Conservation (phyloP, 2,113 vertebrate genomes). For the Cebidichthys violaceus region DNA sequence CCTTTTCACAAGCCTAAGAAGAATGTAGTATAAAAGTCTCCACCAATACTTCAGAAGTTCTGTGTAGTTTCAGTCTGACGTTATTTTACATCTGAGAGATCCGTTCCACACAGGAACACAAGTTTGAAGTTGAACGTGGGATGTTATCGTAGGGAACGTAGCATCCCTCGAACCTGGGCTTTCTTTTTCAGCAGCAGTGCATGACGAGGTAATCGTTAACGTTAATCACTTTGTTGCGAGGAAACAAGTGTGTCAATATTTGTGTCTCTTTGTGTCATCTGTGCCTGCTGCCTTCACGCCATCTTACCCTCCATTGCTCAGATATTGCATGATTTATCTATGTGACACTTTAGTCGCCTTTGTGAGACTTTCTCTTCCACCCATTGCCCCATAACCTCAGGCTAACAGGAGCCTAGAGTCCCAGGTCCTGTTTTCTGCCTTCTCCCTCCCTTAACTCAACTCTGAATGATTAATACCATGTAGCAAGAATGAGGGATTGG, state of each 20-base stretch:
- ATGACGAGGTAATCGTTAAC: background rate
- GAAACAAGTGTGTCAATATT: slow-evolving; percentile 3
- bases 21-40: background rate
- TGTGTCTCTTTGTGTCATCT: slow-evolving; percentile 9
- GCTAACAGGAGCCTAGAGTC: slow-evolving; percentile 42
- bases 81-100: background rate
- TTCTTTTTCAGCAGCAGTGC: background rate
- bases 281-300: background rate
- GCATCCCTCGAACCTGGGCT: background rate
- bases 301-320: background rate
- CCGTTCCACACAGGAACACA: background rate
- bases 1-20: background rate
- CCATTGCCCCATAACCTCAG: slow-evolving; percentile 40
- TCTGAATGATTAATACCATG: slow-evolving; percentile 70
- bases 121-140: background rate
- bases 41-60: no score
- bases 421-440: background rate
- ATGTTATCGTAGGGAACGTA: background rate
- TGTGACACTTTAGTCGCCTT: slow-evolving; percentile 12
- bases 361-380: slow-evolving; percentile 29
- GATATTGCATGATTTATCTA: background rate
- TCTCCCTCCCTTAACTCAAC: slow-evolving; percentile 32
- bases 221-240: slow-evolving; percentile 4
- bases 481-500: slow-evolving; percentile 38
- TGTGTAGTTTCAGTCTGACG: background rate